These are phyloP conservation scores for Leptatherina wallacei DNA, from an alignment of 2,797 vertebrate species.

Conservation along the genomic window DNA sequence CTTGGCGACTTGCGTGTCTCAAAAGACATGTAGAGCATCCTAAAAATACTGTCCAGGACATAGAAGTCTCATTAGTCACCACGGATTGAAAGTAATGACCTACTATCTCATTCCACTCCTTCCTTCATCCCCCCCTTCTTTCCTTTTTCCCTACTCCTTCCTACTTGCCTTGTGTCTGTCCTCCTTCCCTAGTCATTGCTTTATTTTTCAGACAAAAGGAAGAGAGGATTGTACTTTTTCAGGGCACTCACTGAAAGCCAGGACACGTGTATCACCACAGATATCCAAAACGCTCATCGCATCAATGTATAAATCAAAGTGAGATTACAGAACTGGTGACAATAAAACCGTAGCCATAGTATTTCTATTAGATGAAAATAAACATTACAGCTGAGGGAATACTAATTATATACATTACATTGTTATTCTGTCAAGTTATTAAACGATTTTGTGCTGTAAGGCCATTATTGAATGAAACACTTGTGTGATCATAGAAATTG, in stretches of 20 bases:
- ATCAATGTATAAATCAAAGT: neutral
- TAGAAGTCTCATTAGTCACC: slow-evolving; percentile 78
- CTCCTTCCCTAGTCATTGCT: slow-evolving; percentile 1
- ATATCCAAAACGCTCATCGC: slow-evolving; percentile 9
- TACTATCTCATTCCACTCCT: slow-evolving; percentile 57
- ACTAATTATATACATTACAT: slow-evolving; percentile 49
- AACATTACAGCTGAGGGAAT: slow-evolving; percentile 33
- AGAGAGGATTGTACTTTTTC: slow-evolving; percentile 21
- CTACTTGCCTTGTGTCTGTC: neutral
- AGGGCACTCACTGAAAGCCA: slow-evolving; percentile 13
- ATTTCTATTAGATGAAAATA: slow-evolving; percentile 29
- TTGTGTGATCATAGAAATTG: slow-evolving; percentile 35
- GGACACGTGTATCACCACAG: slow-evolving; percentile 9
- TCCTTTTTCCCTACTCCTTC: slow-evolving; percentile 15
- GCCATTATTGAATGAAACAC: slow-evolving; percentile 3
- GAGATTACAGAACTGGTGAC: slow-evolving; percentile 3
- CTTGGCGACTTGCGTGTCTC: slow-evolving; percentile 72
- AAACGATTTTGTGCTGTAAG: slow-evolving; percentile 8
- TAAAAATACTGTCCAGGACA: slow-evolving; percentile 82
- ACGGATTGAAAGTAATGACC: slow-evolving; percentile 66
- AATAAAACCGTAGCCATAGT: slow-evolving; percentile 36
- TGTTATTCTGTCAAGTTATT: slow-evolving; percentile 14
- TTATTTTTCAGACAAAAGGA: slow-evolving; percentile 12
- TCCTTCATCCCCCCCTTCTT: slow-evolving; percentile 20
- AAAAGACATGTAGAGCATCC: slow-evolving; percentile 72